Conservation (phyloP, 1,140 invertebrate genomes). For the Pogonomyrmex barbatus region DNA sequence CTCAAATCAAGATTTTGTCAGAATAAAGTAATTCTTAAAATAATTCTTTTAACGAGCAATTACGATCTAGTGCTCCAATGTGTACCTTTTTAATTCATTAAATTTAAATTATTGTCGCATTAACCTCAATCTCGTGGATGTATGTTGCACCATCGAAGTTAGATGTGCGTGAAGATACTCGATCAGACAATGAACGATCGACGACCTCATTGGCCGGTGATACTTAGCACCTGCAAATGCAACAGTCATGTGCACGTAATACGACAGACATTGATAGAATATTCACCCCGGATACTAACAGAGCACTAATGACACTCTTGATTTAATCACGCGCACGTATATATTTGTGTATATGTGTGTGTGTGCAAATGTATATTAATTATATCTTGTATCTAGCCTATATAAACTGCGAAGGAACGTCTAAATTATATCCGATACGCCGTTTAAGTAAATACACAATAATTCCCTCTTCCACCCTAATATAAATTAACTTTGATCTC, state of each 20-base stretch:
- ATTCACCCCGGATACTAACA: conserved; percentile 33
- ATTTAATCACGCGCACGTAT: conserved; percentile 28
- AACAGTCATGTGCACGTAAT: conserved; percentile 28
- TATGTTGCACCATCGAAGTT: conserved; percentile 7
- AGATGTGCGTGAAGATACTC: conserved; percentile 56
- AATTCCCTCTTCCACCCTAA: background rate
- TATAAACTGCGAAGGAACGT: background rate
- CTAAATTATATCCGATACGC: conserved; percentile 29
- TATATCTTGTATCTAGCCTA: background rate
- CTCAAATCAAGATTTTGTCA: too few relatives aligned
- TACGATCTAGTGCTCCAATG: background rate
- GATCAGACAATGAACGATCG: conserved; percentile 73
- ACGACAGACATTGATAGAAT: conserved; percentile 16
- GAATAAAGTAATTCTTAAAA: background rate
- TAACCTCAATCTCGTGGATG: conserved; percentile 70
- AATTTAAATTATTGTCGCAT: conserved; percentile 62
- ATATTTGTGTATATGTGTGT: background rate
- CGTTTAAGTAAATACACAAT: conserved; percentile 5
- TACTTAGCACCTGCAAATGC: conserved; percentile 49
- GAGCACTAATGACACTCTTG: conserved; percentile 42
- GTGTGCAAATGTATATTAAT: conserved; percentile 34
- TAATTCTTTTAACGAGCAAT: background rate
- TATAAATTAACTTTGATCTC: too few relatives aligned
- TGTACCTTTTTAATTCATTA: background rate
- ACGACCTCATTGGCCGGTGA: conserved; percentile 48